Conservation (phyloP, 2,888 invertebrate species). For the Ormia ochracea region DNA sequence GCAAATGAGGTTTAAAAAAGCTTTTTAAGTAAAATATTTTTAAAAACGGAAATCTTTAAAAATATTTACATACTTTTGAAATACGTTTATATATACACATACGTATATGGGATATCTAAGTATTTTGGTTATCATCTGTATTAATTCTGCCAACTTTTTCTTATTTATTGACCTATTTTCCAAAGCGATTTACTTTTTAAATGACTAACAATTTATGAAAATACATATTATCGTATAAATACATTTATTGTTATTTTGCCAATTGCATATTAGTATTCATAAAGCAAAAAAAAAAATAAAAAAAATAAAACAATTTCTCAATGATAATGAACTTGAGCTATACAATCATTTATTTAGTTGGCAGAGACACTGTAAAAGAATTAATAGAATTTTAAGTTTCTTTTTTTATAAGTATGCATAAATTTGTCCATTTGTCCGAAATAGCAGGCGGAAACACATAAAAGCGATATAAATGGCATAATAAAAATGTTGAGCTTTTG, state of each 20-base stretch:
- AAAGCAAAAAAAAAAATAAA: no score
- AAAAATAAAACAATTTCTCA: not conserved
- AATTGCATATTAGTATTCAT: slow-evolving; percentile 46
- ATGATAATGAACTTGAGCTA: slow-evolving; percentile 45
- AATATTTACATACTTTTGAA: no score
- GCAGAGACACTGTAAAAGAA: slow-evolving; percentile 9
- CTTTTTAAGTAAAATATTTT: no score
- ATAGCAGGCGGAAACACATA: slow-evolving; percentile 44
- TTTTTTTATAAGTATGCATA: no score
- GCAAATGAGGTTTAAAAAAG: no score
- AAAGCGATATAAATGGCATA: slow-evolving; percentile 25
- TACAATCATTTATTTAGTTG: slow-evolving; percentile 8
- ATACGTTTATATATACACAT: no score
- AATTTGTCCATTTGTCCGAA: slow-evolving; percentile 17
- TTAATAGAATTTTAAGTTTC: slow-evolving; percentile 30
- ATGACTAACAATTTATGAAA: not conserved
- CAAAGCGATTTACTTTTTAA: slow-evolving; percentile 19
- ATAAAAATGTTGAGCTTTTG: not conserved
- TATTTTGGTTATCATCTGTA: no score
- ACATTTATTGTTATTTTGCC: slow-evolving; percentile 18
- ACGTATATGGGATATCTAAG: no score
- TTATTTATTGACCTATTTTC: slow-evolving; percentile 24
- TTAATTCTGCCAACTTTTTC: not conserved
- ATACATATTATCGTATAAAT: not conserved
- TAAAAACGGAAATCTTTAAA: no score